phyloP scores from a whole-genome alignment of 1,140 invertebrate species.

The Andricus grossulariae region DNA sequence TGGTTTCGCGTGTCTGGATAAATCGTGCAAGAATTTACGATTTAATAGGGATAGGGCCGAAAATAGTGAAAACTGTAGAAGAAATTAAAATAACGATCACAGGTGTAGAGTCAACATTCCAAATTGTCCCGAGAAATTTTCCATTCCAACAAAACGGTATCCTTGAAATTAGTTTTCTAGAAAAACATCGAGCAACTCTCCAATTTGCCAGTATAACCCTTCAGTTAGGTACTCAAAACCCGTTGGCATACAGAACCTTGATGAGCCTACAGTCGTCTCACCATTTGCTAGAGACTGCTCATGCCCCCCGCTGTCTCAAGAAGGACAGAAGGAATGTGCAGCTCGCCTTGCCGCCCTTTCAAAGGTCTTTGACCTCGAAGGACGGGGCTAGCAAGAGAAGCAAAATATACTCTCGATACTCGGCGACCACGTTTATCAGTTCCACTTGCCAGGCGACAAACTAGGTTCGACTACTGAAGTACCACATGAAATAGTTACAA shows the following conservation, averaged over 20 bases:
- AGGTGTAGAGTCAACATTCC: not conserved
- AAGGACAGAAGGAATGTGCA: too few species aligned
- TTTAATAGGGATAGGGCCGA: not conserved
- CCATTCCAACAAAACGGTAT: not conserved
- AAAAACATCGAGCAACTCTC: not conserved
- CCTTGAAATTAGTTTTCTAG: not conserved
- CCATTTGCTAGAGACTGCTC: too few species aligned
- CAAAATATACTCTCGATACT: not conserved
- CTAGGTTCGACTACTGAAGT: conserved; percentile 33
- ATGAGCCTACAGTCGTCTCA: not conserved
- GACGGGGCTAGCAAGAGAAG: not conserved
- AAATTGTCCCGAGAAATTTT: not conserved
- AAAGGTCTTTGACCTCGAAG: not conserved
- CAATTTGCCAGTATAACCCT: too few species aligned
- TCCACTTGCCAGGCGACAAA: not conserved
- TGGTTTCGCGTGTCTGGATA: not conserved
- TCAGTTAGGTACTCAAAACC: not conserved
- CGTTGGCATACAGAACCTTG: not conserved
- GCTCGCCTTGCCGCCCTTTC: too few species aligned
- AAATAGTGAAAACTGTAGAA: not conserved
- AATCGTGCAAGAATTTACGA: conserved; percentile 1
- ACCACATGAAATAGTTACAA: conserved; percentile 43
- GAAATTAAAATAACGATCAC: not conserved
- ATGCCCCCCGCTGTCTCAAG: too few species aligned
- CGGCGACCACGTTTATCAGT: not conserved